phyloP scores from a whole-genome alignment of 2,113 vertebrate species.

The Ictidomys tridecemlineatus region DNA sequence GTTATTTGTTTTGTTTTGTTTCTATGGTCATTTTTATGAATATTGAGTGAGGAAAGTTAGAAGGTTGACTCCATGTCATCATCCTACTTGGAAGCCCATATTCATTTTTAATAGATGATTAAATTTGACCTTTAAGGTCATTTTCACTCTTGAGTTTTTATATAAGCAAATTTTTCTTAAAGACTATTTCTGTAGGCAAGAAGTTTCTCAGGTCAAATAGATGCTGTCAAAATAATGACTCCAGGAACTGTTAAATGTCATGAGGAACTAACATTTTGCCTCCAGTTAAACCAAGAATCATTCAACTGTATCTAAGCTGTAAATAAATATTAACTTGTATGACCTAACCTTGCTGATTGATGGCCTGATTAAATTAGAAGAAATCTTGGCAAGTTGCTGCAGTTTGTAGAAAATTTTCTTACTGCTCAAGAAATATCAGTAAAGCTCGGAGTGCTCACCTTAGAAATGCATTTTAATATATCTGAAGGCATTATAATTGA shows the following conservation, averaged over 20 bases:
- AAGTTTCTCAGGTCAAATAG: constrained; percentile 79
- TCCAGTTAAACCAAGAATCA: constrained; percentile 80
- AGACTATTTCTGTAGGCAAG: constrained; percentile 69
- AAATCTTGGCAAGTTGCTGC: constrained; percentile 55
- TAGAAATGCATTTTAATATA: constrained; percentile 12
- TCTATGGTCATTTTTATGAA: constrained; percentile 54
- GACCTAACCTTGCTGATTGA: constrained; percentile 81
- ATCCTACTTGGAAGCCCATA: background rate
- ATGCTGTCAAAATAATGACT: constrained; percentile 80
- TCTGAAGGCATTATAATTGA: background rate
- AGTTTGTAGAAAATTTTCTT: constrained; percentile 67
- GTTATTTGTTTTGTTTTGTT: background rate
- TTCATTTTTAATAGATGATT: constrained; percentile 72
- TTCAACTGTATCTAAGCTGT: constrained; percentile 78
- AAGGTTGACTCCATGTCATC: background rate
- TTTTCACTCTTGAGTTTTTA: constrained; percentile 66
- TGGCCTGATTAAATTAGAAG: constrained; percentile 74
- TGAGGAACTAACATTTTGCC: constrained; percentile 75
- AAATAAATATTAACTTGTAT: constrained; percentile 81
- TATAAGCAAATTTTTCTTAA: constrained; percentile 69
- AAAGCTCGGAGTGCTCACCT: background rate
- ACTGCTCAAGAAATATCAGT: constrained; percentile 3
- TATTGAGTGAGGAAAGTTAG: background rate
- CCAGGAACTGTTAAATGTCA: constrained; percentile 75
- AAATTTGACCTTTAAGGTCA: constrained; percentile 68